phyloP scores from a whole-genome alignment of 2,113 vertebrate species.

The Seriola quinqueradiata region DNA sequence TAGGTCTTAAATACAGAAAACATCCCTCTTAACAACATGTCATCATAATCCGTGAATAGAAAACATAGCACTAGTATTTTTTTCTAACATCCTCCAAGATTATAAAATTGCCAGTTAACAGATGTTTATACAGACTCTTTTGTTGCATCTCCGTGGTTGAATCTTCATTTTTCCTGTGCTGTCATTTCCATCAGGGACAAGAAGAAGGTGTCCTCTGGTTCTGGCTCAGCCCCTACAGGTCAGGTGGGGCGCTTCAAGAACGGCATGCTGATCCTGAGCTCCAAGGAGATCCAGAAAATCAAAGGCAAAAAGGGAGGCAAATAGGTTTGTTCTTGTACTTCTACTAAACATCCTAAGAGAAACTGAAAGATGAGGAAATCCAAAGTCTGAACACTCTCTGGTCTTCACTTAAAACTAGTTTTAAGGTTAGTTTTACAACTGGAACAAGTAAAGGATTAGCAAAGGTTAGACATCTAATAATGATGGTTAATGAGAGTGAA shows the following conservation, averaged over 20 bases:
- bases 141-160: not conserved
- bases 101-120: not conserved
- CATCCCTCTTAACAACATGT: not conserved
- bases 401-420: not conserved
- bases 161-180: not conserved
- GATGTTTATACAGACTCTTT: not conserved
- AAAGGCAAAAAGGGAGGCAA: slow-evolving; percentile 84
- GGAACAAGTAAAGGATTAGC: not conserved
- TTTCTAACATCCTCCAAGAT: not conserved
- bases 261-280: slow-evolving; percentile 91
- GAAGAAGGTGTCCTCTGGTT: slow-evolving; percentile 81
- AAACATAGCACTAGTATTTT: not conserved
- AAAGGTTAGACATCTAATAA: not conserved
- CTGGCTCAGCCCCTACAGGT: slow-evolving; percentile 81
- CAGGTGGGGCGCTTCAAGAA: slow-evolving; percentile 95
- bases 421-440: not conserved
- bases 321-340: slow-evolving; percentile 28
- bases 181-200: slow-evolving; percentile 79
- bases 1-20: not conserved
- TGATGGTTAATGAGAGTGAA: not conserved
- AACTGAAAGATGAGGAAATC: not conserved
- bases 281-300: slow-evolving; percentile 91
- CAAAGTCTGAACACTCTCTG: not conserved
- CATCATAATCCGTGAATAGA: not conserved
- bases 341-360: not conserved